phyloP scores from a whole-genome alignment of 2,888 invertebrate species.

The Isoperla grammatica region DNA sequence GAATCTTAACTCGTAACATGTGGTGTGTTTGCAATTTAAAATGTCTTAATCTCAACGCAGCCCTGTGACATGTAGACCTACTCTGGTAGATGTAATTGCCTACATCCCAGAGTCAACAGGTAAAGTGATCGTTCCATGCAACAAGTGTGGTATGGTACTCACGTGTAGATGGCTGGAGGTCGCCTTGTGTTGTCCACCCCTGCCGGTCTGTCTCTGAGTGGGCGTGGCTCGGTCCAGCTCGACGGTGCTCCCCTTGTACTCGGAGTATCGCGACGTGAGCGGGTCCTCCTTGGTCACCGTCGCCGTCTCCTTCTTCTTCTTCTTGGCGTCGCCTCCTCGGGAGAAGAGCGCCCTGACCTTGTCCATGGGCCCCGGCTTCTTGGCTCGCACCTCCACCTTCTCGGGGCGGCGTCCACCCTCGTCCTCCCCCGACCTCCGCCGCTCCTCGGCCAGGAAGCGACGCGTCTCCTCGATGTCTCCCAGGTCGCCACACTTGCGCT shows the following conservation, averaged over 20 bases:
- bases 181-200: neutral
- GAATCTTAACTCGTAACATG: too few species aligned
- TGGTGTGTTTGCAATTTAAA: too few species aligned
- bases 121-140: neutral
- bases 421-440: slow-evolving; percentile 5
- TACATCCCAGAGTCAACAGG: neutral
- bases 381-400: slow-evolving; percentile 39
- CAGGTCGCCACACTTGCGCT: neutral
- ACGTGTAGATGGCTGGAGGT: neutral
- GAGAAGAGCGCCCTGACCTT: slow-evolving; percentile 73
- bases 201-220: too few species aligned
- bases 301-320: slow-evolving; percentile 39
- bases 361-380: slow-evolving; percentile 65
- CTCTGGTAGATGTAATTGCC: too few species aligned
- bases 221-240: slow-evolving; percentile 10
- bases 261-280: slow-evolving; percentile 52
- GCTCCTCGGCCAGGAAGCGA: slow-evolving; percentile 1
- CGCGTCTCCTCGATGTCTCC: slow-evolving; percentile 8
- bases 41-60: too few species aligned
- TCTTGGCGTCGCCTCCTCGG: slow-evolving; percentile 59
- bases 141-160: neutral
- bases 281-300: slow-evolving; percentile 46
- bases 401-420: slow-evolving; percentile 10
- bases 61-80: too few species aligned
- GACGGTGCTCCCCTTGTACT: slow-evolving; percentile 47